Evolutionary conservation across 2,113 vertebrate genomes (phyloP).

Genomic region (Sorex fumeus): DNA sequence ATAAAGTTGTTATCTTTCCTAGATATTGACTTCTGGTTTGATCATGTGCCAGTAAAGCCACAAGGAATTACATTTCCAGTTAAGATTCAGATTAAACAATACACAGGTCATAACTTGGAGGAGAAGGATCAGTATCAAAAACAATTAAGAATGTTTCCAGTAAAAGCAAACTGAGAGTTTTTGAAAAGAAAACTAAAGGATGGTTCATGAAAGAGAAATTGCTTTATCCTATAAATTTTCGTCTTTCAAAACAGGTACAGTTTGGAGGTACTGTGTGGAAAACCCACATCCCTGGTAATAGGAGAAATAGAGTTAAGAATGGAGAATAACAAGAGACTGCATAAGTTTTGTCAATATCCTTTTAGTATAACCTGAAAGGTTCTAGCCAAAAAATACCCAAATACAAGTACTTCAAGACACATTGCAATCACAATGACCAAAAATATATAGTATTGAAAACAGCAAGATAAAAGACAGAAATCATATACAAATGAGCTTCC

Average conservation of each 20-base stretch:
- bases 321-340: neutral
- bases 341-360: neutral
- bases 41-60: slow-evolving; percentile 10
- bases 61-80: slow-evolving; percentile 7
- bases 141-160: slow-evolving; percentile 24
- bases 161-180: slow-evolving; percentile 14
- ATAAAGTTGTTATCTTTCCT: slow-evolving; percentile 51
- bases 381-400: too few relatives aligned
- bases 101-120: neutral
- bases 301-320: neutral
- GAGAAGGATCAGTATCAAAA: neutral
- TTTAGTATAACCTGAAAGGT: too few relatives aligned
- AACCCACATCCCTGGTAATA: neutral
- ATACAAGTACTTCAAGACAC: too few relatives aligned
- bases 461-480: too few relatives aligned
- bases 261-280: neutral
- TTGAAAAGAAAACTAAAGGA: neutral
- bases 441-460: too few relatives aligned
- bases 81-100: slow-evolving; percentile 36
- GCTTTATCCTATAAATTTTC: neutral
- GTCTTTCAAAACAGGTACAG: slow-evolving; percentile 9
- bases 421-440: too few relatives aligned
- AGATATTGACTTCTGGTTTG: slow-evolving; percentile 55
- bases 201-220: neutral
- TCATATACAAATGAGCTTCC: too few relatives aligned